Conservation (phyloP, 2,113 vertebrate species). For the Oenanthe oenanthe region DNA sequence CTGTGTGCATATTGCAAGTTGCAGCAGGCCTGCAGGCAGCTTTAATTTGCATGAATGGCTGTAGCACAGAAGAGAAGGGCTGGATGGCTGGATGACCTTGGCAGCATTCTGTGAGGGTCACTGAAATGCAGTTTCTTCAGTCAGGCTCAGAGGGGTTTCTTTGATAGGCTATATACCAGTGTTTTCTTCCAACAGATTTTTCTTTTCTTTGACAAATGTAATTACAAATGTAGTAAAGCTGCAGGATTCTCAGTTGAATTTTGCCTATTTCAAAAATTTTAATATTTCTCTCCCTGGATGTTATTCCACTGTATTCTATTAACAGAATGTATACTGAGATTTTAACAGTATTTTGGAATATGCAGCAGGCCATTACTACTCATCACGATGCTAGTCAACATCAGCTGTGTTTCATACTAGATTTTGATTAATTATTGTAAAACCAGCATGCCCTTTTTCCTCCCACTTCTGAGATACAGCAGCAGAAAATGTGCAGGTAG, state of each 20-base stretch:
- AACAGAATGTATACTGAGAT: neutral
- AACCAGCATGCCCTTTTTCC: neutral
- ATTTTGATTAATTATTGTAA: slow-evolving; percentile 9
- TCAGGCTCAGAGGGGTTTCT: neutral
- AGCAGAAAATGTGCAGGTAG: neutral
- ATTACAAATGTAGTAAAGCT: neutral
- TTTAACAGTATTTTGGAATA: neutral
- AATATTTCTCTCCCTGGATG: neutral
- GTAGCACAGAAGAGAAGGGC: neutral
- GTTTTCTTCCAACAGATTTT: neutral
- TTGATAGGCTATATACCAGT: neutral
- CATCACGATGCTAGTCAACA: neutral
- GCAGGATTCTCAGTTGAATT: neutral
- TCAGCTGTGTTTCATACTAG: neutral
- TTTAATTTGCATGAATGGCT: slow-evolving; percentile 66
- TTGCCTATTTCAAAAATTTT: neutral
- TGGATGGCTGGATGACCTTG: slow-evolving; percentile 44
- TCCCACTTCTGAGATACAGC: neutral
- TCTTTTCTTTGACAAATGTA: neutral
- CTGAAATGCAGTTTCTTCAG: slow-evolving; percentile 39
- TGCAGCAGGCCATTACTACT: neutral
- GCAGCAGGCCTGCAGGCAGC: slow-evolving; percentile 52
- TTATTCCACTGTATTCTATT: neutral
- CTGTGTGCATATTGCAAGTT: slow-evolving; percentile 40
- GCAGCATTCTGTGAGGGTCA: slow-evolving; percentile 29